Evolutionary conservation across 1,140 invertebrate species (phyloP), one percentile per base, ranked within the genome.

Genomic region (Latrodectus geometricus): DNA sequence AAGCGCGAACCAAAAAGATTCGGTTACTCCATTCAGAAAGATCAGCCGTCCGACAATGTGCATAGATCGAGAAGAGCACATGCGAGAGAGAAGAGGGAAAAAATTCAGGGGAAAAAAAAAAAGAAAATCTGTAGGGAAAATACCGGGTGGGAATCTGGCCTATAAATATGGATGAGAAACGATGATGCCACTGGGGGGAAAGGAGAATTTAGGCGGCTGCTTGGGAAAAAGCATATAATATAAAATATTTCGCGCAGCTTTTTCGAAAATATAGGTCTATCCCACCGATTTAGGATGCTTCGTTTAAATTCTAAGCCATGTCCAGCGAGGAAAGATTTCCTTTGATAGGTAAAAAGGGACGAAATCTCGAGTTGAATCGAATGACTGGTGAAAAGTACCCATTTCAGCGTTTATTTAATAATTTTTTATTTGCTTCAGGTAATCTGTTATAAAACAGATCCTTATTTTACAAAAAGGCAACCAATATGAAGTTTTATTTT

Each of bases 91-190:
- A 49, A 66, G 49, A 8, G 23, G 52, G 23, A 61, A 23, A 50
- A 77, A 50, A 48, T n/a, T 35, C n/a, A 74, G 17, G 72, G 35
- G 35, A 17, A 56, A 56, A 56, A 17, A 56, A 56, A 56, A 56
- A 23, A 11, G 0, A 61, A 76, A 74, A 20, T 9, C 50, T 23
- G 52, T 76, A 68, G 9, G 20, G 61, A 77, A 65, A n/a, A 68
- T 66, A n/a, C 49, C 54, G 54, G 11, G 54, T 61, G 68, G 49
- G 78, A 80, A 70, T 20, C 66, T 54, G 65, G 65, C 68, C 78
- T 70, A 80, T 80, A 70, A 80, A 80, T 80, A 80, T 80, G 78
- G 78, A 80, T 80, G 66, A 80, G 78, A 80, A 56, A 79, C 23
- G 35, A n/a, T 20, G 72, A 48, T 61, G 65, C 15, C 68, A 21